A percentile compares a stretch with the other conserved stretches of the same genome.
These are phyloP conservation scores for Plutella xylostella DNA, from an alignment of 2,888 invertebrate species.

Conservation along the genomic window DNA sequence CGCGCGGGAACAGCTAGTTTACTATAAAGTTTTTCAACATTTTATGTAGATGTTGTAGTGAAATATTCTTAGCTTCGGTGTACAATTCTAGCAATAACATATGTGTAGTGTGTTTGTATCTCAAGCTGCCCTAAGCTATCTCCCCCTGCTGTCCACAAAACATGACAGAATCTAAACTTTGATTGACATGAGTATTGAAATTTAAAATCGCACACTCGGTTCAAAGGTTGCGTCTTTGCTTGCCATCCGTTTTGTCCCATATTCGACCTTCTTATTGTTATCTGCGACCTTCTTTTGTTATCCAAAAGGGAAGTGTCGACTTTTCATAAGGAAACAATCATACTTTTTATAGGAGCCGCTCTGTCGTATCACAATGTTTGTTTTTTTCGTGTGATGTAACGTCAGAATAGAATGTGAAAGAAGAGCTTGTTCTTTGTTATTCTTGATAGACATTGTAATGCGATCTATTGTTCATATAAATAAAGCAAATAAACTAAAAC, in stretches of 20 bases:
- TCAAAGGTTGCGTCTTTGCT: conserved; percentile 29
- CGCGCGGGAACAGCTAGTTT: too few species aligned
- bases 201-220: conserved; percentile 12
- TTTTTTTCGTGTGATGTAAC: neutral
- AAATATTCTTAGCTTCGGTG: too few species aligned
- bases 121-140: too few species aligned
- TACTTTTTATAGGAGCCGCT: conserved; percentile 13
- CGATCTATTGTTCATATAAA: neutral
- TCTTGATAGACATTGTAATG: neutral
- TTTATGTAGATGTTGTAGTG: too few species aligned
- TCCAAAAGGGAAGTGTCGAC: conserved; percentile 31
- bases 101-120: too few species aligned
- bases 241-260: conserved; percentile 9
- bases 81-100: too few species aligned
- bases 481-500: too few species aligned
- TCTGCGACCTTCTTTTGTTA: conserved; percentile 22
- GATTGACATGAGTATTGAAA: conserved; percentile 31
- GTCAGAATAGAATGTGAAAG: neutral
- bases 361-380: conserved; percentile 15
- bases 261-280: too few species aligned
- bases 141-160: conserved; percentile 22
- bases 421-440: conserved; percentile 1
- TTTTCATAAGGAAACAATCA: conserved; percentile 31
- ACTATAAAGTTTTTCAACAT: too few species aligned
- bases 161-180: conserved; percentile 26